A percentile compares a stretch with the other conserved stretches of the same genome.
phyloP scores from a whole-genome alignment of 2,113 vertebrate species.

The Potamarius usumacintae region DNA sequence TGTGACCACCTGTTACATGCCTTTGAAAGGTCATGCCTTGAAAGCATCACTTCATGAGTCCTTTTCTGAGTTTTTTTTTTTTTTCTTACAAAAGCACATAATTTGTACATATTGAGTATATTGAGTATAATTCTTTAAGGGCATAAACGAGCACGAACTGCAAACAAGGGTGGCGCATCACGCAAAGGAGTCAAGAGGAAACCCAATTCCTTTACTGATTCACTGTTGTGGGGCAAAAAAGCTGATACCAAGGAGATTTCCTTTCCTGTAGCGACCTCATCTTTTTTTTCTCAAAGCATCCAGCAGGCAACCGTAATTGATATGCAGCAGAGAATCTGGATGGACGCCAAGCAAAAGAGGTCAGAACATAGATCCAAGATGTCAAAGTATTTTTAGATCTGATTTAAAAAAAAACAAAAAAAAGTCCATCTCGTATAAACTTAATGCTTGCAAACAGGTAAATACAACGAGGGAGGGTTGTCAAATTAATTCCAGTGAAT shows the following conservation, averaged over 20 bases:
- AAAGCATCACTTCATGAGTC: conserved; percentile 15
- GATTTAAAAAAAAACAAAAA: neutral
- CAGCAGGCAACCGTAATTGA: conserved; percentile 33
- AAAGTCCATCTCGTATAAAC: conserved; percentile 43
- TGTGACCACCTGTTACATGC: conserved; percentile 22
- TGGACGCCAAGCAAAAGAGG: conserved; percentile 32
- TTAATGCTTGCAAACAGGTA: conserved; percentile 58
- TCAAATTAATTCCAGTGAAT: conserved; percentile 35
- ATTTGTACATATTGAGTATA: conserved; percentile 21
- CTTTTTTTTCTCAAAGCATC: conserved; percentile 29
- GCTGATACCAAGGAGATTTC: conserved; percentile 23
- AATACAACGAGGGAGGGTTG: conserved; percentile 57
- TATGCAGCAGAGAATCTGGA: conserved; percentile 34
- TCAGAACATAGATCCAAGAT: conserved; percentile 9
- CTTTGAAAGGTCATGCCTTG: neutral
- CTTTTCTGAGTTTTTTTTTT: neutral
- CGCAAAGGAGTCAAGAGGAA: conserved; percentile 16
- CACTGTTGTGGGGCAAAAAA: conserved; percentile 36
- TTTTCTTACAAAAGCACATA: neutral
- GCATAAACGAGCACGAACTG: conserved; percentile 5
- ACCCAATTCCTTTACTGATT: conserved; percentile 38
- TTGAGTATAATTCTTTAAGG: neutral
- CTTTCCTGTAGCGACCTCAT: conserved; percentile 35
- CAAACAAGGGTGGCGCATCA: conserved; percentile 27
- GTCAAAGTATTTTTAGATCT: neutral